Percentiles rank a stretch among this genome's conserved stretches.
phyloP scores from a whole-genome alignment of 2,888 invertebrate genomes.

The Drosophila paranaensis region DNA sequence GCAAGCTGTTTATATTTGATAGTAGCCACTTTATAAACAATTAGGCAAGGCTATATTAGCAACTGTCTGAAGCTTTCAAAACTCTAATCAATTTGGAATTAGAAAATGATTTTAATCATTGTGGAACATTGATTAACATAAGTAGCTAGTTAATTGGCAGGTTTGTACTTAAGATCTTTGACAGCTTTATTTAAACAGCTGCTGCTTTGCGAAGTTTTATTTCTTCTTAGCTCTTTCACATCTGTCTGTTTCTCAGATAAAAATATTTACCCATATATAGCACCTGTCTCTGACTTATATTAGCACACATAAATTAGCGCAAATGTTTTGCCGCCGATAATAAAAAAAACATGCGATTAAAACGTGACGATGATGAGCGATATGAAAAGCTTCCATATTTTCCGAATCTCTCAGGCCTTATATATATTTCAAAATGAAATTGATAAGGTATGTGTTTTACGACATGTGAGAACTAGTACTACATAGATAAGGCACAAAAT shows the following conservation, averaged over 20 bases:
- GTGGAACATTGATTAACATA: slow-evolving; percentile 18
- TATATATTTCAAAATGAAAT: slow-evolving; percentile 14
- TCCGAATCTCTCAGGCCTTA: not conserved
- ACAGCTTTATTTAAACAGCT: not conserved
- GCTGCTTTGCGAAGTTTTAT: not conserved
- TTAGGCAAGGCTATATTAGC: slow-evolving; percentile 11
- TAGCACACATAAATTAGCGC: not conserved
- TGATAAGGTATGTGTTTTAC: slow-evolving; percentile 26
- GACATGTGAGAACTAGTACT: slow-evolving; percentile 2
- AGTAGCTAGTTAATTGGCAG: not conserved
- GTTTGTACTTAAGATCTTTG: not conserved
- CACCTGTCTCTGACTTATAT: not conserved
- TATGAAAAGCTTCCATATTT: slow-evolving; percentile 22
- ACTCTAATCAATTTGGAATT: slow-evolving; percentile 9
- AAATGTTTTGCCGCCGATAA: not conserved
- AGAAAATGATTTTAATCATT: not conserved
- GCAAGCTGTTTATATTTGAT: slow-evolving; percentile 13
- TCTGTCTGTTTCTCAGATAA: no score
- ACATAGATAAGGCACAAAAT: slow-evolving; percentile 41
- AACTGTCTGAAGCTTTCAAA: slow-evolving; percentile 6
- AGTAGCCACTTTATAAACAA: slow-evolving; percentile 20
- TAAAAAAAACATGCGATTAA: slow-evolving; percentile 48
- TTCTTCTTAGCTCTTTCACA: not conserved
- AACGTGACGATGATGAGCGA: slow-evolving; percentile 50
- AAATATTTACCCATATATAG: not conserved